Conservation (phyloP, 2,888 invertebrate species). For the Phania funesta region DNA sequence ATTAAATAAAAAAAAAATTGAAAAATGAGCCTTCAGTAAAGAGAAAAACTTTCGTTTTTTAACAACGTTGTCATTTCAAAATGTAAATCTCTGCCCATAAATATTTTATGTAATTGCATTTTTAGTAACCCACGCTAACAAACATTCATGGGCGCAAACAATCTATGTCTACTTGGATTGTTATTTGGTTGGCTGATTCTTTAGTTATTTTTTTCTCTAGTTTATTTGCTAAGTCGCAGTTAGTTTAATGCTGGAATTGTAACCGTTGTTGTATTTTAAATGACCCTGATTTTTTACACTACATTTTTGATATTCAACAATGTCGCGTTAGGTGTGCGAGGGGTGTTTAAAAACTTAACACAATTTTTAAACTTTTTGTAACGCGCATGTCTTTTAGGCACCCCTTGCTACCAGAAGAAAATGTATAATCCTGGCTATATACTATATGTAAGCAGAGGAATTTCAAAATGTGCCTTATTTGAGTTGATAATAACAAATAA, state of each 20-base stretch:
- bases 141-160: not conserved
- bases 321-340: not conserved
- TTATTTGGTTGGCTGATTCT: constrained; percentile 13
- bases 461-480: too few relatives aligned
- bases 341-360: not conserved
- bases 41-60: not conserved
- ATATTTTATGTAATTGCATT: constrained; percentile 29
- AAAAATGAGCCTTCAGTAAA: too few relatives aligned
- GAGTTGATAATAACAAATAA: too few relatives aligned
- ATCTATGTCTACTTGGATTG: constrained; percentile 4
- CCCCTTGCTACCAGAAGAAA: too few relatives aligned
- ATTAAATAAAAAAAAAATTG: too few relatives aligned
- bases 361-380: too few relatives aligned
- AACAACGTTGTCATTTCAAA: constrained; percentile 1
- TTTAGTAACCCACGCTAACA: not conserved
- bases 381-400: too few relatives aligned
- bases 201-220: not conserved
- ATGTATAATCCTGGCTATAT: too few relatives aligned
- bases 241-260: constrained; percentile 23
- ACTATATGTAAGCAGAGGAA: too few relatives aligned
- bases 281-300: constrained; percentile 45
- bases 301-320: constrained; percentile 35
- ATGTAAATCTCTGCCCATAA: constrained; percentile 9
- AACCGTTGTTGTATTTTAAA: constrained; percentile 23
- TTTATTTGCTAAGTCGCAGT: constrained; percentile 3